phyloP scores from a whole-genome alignment of 2,113 vertebrate genomes.

The Scomber scombrus region DNA sequence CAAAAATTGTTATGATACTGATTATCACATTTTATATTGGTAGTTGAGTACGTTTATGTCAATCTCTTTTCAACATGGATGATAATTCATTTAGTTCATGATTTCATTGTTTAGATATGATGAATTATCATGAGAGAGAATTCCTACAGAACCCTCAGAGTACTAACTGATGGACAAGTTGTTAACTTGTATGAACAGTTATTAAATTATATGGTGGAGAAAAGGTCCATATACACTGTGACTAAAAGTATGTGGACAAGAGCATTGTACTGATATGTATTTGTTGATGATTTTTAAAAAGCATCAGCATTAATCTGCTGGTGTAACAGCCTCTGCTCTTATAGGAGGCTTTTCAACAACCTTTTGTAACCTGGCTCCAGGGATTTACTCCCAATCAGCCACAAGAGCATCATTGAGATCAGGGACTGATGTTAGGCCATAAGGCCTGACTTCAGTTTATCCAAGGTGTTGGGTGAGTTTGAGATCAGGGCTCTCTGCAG shows the following conservation, averaged over 20 bases:
- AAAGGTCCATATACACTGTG: not conserved
- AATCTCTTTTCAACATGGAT: slow-evolving; percentile 1
- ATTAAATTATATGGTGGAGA: not conserved
- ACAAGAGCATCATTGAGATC: too few relatives aligned
- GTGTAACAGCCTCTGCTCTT: too few relatives aligned
- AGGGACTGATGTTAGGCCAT: too few relatives aligned
- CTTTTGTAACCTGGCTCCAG: too few relatives aligned
- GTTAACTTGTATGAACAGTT: slow-evolving; percentile 4
- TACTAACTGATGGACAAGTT: not conserved
- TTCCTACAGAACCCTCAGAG: slow-evolving; percentile 8
- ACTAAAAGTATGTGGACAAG: not conserved
- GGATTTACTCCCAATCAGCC: too few relatives aligned
- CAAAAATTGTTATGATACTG: not conserved
- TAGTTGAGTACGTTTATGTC: not conserved
- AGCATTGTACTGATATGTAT: too few relatives aligned
- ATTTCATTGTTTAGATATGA: slow-evolving; percentile 30
- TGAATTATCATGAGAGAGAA: not conserved
- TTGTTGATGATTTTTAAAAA: too few relatives aligned
- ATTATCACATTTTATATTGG: not conserved
- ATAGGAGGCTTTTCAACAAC: too few relatives aligned
- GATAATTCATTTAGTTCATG: slow-evolving; percentile 23
- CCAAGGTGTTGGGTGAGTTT: too few relatives aligned
- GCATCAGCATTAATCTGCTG: too few relatives aligned
- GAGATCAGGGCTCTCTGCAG: too few relatives aligned
- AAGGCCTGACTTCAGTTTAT: too few relatives aligned